These are phyloP conservation scores for Venusia cambrica DNA, from an alignment of 2,888 invertebrate species.

Conservation along the genomic window DNA sequence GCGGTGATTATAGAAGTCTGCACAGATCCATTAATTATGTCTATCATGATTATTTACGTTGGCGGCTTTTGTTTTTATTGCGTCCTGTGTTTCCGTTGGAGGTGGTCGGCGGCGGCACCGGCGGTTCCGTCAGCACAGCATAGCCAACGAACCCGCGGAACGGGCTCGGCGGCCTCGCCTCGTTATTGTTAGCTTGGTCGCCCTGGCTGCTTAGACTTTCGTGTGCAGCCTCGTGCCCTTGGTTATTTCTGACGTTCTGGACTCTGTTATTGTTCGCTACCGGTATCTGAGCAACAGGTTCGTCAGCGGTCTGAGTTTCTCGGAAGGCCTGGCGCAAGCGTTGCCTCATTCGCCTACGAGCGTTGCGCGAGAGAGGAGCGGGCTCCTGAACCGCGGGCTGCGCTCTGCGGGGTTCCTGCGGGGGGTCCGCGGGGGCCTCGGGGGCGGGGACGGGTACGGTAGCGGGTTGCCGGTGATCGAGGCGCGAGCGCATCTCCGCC, in stretches of 20 bases:
- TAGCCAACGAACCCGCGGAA: neutral
- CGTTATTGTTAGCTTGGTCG: constrained; percentile 13
- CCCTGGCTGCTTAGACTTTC: constrained; percentile 4
- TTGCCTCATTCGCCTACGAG: constrained; percentile 61
- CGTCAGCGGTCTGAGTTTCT: constrained; percentile 28
- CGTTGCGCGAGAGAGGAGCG: constrained; percentile 49
- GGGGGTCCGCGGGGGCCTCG: constrained; percentile 18
- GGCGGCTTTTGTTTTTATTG: constrained; percentile 61
- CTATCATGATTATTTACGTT: constrained; percentile 69
- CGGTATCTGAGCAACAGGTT: too few relatives aligned
- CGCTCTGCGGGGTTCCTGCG: constrained; percentile 10
- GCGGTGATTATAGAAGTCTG: too few relatives aligned
- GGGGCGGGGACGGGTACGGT: constrained; percentile 16
- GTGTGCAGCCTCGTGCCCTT: neutral
- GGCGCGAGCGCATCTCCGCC: constrained; percentile 47
- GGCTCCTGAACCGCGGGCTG: constrained; percentile 1
- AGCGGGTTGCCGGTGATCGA: constrained; percentile 34
- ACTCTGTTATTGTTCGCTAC: constrained; percentile 12
- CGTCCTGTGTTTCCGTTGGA: constrained; percentile 29
- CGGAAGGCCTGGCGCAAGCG: constrained; percentile 55
- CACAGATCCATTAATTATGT: too few relatives aligned
- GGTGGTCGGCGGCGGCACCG: constrained; percentile 19
- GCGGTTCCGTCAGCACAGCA: constrained; percentile 5
- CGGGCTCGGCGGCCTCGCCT: constrained; percentile 3
- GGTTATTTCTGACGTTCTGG: constrained; percentile 6